phyloP scores from a whole-genome alignment of 2,888 invertebrate species.

The Pollenia angustigena region DNA sequence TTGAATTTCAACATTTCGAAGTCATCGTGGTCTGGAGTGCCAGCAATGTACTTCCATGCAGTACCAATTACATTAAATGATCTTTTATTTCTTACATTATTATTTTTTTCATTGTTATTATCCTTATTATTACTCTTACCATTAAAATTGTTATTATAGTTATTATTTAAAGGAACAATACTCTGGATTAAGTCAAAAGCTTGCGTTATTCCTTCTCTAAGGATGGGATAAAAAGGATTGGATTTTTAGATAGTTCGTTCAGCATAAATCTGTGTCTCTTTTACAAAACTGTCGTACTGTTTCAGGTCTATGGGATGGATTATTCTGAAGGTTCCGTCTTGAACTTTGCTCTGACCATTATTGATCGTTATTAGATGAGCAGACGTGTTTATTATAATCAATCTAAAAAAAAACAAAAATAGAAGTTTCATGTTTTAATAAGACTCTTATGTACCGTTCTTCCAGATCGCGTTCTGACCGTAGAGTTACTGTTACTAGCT shows the following conservation, averaged over 20 bases:
- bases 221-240: slow-evolving; percentile 30
- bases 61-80: slow-evolving; percentile 43
- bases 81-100: slow-evolving; percentile 34
- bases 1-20: slow-evolving; percentile 20
- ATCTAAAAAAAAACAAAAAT: slow-evolving; percentile 5
- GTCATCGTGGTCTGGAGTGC: slow-evolving; percentile 43
- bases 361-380: not conserved
- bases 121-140: not conserved
- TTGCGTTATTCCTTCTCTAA: slow-evolving; percentile 34
- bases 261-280: slow-evolving; percentile 19
- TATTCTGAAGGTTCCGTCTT: slow-evolving; percentile 17
- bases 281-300: slow-evolving; percentile 17
- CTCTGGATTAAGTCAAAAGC: slow-evolving; percentile 11
- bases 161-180: not conserved
- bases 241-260: not conserved
- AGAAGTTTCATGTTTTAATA: slow-evolving; percentile 8
- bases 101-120: slow-evolving; percentile 21
- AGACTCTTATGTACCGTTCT: slow-evolving; percentile 36
- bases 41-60: slow-evolving; percentile 39
- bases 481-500: slow-evolving; percentile 33
- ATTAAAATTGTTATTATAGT: slow-evolving; percentile 8
- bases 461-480: slow-evolving; percentile 31
- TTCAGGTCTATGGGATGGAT: slow-evolving; percentile 24
- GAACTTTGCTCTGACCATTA: slow-evolving; percentile 38
- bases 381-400: slow-evolving; percentile 7